A percentile compares a stretch with the other conserved stretches of the same genome.
Conservation (phyloP, 2,113 vertebrate species). For the Neoarius graeffei region DNA sequence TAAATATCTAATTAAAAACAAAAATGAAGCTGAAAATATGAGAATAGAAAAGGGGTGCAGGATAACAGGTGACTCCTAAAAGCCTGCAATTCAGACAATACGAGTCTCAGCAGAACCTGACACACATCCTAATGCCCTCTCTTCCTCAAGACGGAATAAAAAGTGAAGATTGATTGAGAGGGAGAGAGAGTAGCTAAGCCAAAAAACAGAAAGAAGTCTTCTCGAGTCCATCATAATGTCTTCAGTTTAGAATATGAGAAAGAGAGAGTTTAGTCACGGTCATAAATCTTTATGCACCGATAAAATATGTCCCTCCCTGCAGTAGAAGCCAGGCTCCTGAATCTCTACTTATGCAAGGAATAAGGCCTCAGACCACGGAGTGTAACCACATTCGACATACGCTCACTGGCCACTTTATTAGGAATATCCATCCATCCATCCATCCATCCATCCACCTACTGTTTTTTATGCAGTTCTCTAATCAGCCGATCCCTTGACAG, state of each 20-base stretch:
- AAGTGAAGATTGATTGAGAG: background rate
- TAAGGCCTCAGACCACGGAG: background rate
- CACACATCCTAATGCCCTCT: background rate
- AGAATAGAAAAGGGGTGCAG: no score
- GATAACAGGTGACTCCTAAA: no score
- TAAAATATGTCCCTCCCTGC: constrained; percentile 11
- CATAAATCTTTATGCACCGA: constrained; percentile 4
- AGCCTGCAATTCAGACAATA: background rate
- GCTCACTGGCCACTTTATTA: no score
- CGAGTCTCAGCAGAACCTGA: background rate
- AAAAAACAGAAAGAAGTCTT: no score
- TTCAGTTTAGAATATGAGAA: background rate
- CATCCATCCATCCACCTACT: no score
- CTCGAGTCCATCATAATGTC: no score
- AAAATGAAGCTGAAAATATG: no score
- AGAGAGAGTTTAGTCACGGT: constrained; percentile 5
- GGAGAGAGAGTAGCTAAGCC: background rate
- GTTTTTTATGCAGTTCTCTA: no score
- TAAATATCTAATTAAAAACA: no score
- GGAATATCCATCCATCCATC: no score
- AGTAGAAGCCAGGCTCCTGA: background rate
- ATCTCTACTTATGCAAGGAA: constrained; percentile 4
- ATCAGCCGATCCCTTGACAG: no score
- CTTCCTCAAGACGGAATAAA: background rate
- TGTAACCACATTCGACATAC: background rate